Conservation (phyloP, 1,140 invertebrate genomes). For the Xylocopa sonorina region DNA sequence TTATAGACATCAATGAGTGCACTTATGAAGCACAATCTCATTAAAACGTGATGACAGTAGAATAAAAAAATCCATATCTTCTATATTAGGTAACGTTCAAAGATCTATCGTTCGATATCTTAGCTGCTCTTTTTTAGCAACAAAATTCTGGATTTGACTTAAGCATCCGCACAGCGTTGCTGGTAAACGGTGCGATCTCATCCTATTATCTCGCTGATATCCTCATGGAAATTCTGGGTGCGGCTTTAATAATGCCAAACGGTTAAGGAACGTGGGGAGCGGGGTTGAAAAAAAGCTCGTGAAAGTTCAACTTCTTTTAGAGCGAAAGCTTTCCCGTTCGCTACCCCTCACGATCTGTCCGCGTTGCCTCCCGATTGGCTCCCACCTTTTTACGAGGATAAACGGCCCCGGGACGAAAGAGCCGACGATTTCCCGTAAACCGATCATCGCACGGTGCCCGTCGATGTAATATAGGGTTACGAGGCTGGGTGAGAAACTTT, state of each 20-base stretch:
- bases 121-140: not conserved
- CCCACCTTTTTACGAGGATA: constrained; percentile 43
- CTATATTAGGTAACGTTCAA: no score
- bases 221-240: constrained; percentile 16
- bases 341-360: constrained; percentile 12
- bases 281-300: not conserved
- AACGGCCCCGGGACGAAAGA: constrained; percentile 13
- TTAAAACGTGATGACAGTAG: no score
- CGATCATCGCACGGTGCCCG: constrained; percentile 18
- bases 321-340: not conserved
- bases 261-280: constrained; percentile 19
- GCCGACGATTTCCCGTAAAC: constrained; percentile 36
- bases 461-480: constrained; percentile 27
- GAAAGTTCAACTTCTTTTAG: constrained; percentile 19
- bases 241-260: constrained; percentile 38
- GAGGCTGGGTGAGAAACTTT: not conserved
- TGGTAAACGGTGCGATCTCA: constrained; percentile 13
- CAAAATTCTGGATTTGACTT: not conserved
- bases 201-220: constrained; percentile 12
- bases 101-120: not conserved
- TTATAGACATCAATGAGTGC: no score
- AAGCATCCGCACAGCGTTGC: not conserved
- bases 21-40: no score
- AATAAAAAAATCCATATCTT: no score
- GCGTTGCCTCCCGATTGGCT: constrained; percentile 27